phyloP scores from a whole-genome alignment of 2,888 invertebrate genomes.

The Rhimphoctona megacephalus region DNA sequence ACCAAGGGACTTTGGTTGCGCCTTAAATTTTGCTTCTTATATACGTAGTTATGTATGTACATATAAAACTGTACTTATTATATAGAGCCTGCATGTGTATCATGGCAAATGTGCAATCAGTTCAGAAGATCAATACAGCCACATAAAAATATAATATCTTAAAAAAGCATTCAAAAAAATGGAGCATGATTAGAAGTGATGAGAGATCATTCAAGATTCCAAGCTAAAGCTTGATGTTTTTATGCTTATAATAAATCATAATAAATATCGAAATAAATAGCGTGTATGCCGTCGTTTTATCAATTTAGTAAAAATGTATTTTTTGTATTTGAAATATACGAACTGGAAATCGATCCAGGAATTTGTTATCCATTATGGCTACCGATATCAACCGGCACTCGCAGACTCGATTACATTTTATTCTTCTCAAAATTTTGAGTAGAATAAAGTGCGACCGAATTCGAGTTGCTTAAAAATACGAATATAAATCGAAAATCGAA shows the following conservation, averaged over 20 bases:
- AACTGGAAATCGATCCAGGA: too few relatives aligned
- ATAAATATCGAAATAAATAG: not conserved
- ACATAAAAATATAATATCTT: not conserved
- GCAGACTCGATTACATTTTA: too few relatives aligned
- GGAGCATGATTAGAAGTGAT: not conserved
- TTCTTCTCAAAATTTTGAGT: too few relatives aligned
- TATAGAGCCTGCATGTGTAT: slow-evolving; percentile 1
- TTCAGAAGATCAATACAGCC: not conserved
- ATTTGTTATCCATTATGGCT: too few relatives aligned
- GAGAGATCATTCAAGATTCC: not conserved
- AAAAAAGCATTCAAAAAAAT: not conserved
- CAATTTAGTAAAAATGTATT: too few relatives aligned
- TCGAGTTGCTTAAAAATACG: too few relatives aligned
- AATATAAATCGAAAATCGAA: too few relatives aligned
- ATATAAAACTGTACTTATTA: slow-evolving; percentile 18
- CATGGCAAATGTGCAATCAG: slow-evolving; percentile 12
- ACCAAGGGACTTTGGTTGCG: slow-evolving; percentile 31
- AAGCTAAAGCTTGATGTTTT: not conserved
- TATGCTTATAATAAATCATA: not conserved
- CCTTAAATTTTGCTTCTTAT: slow-evolving; percentile 15
- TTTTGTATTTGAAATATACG: too few relatives aligned
- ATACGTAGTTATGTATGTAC: slow-evolving; percentile 9
- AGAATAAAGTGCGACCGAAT: too few relatives aligned
- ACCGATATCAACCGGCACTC: too few relatives aligned
- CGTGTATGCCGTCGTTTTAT: too few relatives aligned